Percentiles rank a stretch among this genome's conserved stretches.
Conservation (phyloP, 2,113 vertebrate species). For the Perca schrenkii region DNA sequence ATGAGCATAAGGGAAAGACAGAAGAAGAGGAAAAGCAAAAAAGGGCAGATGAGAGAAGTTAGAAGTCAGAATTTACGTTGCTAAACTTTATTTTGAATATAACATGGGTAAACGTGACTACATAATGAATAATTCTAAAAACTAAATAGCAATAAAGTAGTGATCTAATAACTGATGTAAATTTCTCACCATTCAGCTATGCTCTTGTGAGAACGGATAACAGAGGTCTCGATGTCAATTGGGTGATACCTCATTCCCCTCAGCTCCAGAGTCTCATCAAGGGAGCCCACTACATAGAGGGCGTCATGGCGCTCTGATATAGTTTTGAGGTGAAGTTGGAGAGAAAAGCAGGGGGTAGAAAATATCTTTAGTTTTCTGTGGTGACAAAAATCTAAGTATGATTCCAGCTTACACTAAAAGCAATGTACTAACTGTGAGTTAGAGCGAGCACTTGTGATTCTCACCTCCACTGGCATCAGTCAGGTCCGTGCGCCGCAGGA, state of each 20-base stretch:
- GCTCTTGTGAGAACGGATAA: conserved; percentile 95
- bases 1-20: background rate
- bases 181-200: conserved; percentile 95
- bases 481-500: conserved; percentile 94
- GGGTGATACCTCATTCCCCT: conserved; percentile 98
- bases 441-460: conserved; percentile 9
- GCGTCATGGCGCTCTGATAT: conserved; percentile 93
- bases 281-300: conserved; percentile 94
- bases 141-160: background rate
- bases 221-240: conserved; percentile 97
- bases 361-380: background rate
- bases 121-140: background rate
- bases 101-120: background rate
- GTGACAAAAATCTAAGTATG: background rate
- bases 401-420: background rate
- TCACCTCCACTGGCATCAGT: conserved; percentile 96
- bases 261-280: conserved; percentile 96
- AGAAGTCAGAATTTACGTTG: background rate
- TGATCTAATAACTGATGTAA: background rate
- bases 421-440: background rate
- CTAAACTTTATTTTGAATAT: background rate
- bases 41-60: background rate
- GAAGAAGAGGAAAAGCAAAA: background rate
- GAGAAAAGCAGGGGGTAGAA: background rate
- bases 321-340: background rate